phyloP scores from a whole-genome alignment of 2,113 vertebrate genomes.

The Galemys pyrenaicus region DNA sequence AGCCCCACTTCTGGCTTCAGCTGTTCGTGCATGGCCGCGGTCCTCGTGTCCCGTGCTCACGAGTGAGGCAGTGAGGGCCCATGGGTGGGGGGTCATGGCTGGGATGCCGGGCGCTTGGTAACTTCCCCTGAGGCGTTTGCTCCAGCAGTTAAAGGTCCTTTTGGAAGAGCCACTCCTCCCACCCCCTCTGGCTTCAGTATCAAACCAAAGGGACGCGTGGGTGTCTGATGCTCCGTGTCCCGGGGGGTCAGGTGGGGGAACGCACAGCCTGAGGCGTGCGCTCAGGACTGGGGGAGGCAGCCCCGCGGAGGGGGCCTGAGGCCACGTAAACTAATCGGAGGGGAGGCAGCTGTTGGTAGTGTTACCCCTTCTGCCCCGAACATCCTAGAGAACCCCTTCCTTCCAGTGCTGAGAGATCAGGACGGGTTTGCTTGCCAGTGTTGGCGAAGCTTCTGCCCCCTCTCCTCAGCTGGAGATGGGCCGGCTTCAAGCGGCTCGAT shows the following conservation, averaged over 20 bases:
- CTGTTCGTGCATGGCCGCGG: too few relatives aligned
- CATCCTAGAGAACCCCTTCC: not conserved
- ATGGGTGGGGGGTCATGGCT: rapidly evolving
- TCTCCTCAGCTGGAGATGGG: not conserved
- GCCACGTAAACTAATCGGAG: not conserved
- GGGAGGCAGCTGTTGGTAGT: not conserved
- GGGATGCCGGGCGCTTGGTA: rapidly evolving
- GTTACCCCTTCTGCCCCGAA: not conserved
- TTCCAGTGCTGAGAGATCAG: not conserved
- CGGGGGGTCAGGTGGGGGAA: not conserved
- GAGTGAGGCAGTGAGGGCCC: not conserved
- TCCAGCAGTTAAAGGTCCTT: not conserved
- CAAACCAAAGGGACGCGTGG: not conserved
- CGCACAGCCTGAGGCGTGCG: too few relatives aligned
- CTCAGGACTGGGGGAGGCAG: too few relatives aligned
- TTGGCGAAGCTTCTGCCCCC: not conserved
- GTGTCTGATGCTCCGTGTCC: not conserved
- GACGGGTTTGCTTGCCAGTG: not conserved
- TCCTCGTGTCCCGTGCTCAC: too few relatives aligned
- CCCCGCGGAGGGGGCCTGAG: not conserved
- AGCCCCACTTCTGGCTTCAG: not conserved
- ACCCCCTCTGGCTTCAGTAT: not conserved
- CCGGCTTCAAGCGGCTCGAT: not conserved
- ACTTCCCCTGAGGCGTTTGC: not conserved
- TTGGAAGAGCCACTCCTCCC: not conserved